A percentile compares a stretch with the other conserved stretches of the same genome.
Evolutionary conservation across 2,797 vertebrate species (phyloP).

Genomic region (Sebastolobus alascanus): DNA sequence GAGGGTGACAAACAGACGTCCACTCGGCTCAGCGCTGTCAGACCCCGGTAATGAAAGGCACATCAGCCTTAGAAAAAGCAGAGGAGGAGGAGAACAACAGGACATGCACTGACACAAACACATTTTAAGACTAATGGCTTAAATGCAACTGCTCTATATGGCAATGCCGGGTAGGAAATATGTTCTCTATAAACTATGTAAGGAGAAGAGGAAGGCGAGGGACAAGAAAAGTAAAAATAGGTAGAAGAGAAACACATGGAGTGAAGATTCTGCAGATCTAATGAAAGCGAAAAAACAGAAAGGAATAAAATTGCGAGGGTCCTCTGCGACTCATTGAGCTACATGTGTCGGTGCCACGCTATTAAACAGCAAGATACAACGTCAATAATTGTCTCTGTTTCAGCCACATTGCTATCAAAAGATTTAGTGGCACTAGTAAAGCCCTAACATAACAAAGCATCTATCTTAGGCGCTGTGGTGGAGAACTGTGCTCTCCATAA

Average conservation of each 20-base stretch:
- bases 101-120: slow-evolving; percentile 62
- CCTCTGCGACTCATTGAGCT: slow-evolving; percentile 59
- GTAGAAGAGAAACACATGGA: slow-evolving; percentile 27
- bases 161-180: slow-evolving; percentile 27
- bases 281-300: slow-evolving; percentile 33
- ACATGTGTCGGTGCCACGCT: slow-evolving; percentile 43
- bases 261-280: slow-evolving; percentile 35
- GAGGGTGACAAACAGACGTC: slow-evolving; percentile 81
- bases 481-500: slow-evolving; percentile 44
- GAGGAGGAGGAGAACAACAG: slow-evolving; percentile 61
- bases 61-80: slow-evolving; percentile 75
- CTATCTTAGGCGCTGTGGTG: slow-evolving; percentile 34
- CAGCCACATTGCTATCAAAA: slow-evolving; percentile 52
- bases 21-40: slow-evolving; percentile 76
- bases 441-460: slow-evolving; percentile 49
- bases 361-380: slow-evolving; percentile 59
- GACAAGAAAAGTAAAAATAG: slow-evolving; percentile 41
- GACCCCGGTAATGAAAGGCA: slow-evolving; percentile 80
- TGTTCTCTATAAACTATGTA: slow-evolving; percentile 20
- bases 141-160: slow-evolving; percentile 56
- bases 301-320: slow-evolving; percentile 32
- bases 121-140: slow-evolving; percentile 75
- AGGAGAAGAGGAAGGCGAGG: slow-evolving; percentile 34
- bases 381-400: slow-evolving; percentile 64
- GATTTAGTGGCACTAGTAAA: slow-evolving; percentile 70